A percentile compares a stretch with the other conserved stretches of the same genome.
phyloP scores from a whole-genome alignment of 2,113 vertebrate genomes.

The Gobius niger region DNA sequence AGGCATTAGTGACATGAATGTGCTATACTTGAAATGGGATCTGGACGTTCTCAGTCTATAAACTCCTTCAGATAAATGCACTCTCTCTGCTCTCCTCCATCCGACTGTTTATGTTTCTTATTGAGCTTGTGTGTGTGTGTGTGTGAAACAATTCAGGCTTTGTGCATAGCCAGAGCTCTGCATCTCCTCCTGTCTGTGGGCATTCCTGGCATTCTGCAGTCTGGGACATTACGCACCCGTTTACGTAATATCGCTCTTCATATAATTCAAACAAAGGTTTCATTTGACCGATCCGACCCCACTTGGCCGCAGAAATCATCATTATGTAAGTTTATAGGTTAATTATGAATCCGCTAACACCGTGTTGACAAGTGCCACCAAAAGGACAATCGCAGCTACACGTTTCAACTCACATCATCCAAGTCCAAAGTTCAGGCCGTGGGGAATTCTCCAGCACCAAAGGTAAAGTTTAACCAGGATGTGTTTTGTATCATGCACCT shows the following conservation, averaged over 20 bases:
- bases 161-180: conserved; percentile 54
- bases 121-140: conserved; percentile 7
- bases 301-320: not conserved
- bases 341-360: not conserved
- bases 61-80: no score
- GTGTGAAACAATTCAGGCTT: conserved; percentile 60
- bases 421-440: no score
- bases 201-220: conserved; percentile 68
- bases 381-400: no score
- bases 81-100: conserved; percentile 23
- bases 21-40: no score
- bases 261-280: not conserved
- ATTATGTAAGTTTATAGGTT: not conserved
- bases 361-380: no score
- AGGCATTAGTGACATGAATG: conserved; percentile 10
- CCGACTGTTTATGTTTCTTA: conserved; percentile 1
- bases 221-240: conserved; percentile 13
- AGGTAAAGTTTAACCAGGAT: conserved; percentile 42
- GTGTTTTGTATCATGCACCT: conserved; percentile 9
- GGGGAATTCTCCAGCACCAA: no score
- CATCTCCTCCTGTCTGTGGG: conserved; percentile 38
- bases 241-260: not conserved
- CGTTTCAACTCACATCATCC: no score
- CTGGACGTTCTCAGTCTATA: not conserved
- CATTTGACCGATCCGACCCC: not conserved